These are phyloP conservation scores for Drosophila hydei DNA, from an alignment of 1,140 invertebrate species.

Conservation along the genomic window DNA sequence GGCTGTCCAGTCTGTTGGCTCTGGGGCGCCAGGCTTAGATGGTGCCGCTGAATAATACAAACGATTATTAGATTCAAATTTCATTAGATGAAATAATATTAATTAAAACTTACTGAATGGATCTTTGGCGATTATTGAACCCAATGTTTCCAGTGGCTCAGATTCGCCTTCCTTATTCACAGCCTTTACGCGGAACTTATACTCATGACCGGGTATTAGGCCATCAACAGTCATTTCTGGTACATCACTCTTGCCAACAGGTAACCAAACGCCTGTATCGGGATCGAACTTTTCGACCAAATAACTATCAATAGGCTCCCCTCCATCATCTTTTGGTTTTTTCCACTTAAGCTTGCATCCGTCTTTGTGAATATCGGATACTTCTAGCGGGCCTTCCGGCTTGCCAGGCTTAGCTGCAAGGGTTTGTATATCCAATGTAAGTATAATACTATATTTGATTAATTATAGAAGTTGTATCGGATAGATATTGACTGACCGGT, in stretches of 20 bases:
- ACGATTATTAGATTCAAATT: neutral
- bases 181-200: constrained; percentile 99
- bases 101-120: constrained; percentile 88
- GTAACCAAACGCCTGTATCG: constrained; percentile 95
- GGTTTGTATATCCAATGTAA: constrained; percentile 28
- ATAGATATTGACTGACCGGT: neutral
- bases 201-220: constrained; percentile 96
- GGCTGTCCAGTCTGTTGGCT: constrained; percentile 95
- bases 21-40: constrained; percentile 92
- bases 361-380: constrained; percentile 97
- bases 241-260: constrained; percentile 91
- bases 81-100: neutral
- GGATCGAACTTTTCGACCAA: constrained; percentile 98
- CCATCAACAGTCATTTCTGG: constrained; percentile 95
- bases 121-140: constrained; percentile 97
- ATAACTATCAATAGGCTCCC: constrained; percentile 96
- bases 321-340: constrained; percentile 98
- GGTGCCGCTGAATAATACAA: constrained; percentile 86
- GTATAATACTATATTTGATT: constrained; percentile 7
- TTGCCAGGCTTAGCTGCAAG: constrained; percentile 92
- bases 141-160: constrained; percentile 96
- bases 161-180: constrained; percentile 98
- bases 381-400: constrained; percentile 97
- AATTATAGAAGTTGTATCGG: constrained; percentile 16
- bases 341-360: constrained; percentile 98